Evolutionary conservation across 1,140 invertebrate genomes (phyloP), one percentile per base, ranked within the genome.

Genomic region (Drosophila kanapiae): DNA sequence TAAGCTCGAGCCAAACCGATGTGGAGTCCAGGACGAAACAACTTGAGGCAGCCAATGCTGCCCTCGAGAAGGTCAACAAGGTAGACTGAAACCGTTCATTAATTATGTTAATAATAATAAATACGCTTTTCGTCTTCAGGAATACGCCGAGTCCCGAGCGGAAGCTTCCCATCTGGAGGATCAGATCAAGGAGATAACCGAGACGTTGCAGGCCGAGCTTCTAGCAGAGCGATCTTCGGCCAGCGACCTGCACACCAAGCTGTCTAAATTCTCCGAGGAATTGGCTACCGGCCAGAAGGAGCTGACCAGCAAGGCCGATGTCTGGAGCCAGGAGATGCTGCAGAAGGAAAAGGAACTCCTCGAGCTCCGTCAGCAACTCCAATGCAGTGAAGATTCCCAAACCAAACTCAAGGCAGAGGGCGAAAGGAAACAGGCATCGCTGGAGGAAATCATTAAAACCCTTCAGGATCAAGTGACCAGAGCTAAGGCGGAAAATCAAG

Each of bases 131-230:
- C 11, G 6, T 6, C 4, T 18, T 3, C n/a, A 72, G 69, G 67
- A 74, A 16, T 74, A 74, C 10, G 70, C 70, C 6, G 93, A 94
- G 63, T 38, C 94, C 3, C 84, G 92, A 31, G 62, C 80, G 27
- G 93, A 92, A 23, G 54, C 87, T 1, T 53, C 48, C 0, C 70
- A 64, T 10, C 54, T 83, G n/a, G 75, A 91, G 31, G 91, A 88
- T 42, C 57, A 77, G n/a, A 49, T 86, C 14, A 78, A 80, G 47
- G 78, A 72, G 6, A 72, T 74, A 16, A 72, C 70, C 3, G 65
- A 78, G 54, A 60, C 60, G 29, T 53, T 91, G 0, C 85, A 91
- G 31, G 67, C 78, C 23, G 90, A 92, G 23, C 54, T 92, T 7
- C 62, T 37, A 27, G 47, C 58, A 4, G 59, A 65, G 13, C 53